Evolutionary conservation across 1,140 invertebrate species (phyloP).

Genomic region (Oreohelix idahoensis): DNA sequence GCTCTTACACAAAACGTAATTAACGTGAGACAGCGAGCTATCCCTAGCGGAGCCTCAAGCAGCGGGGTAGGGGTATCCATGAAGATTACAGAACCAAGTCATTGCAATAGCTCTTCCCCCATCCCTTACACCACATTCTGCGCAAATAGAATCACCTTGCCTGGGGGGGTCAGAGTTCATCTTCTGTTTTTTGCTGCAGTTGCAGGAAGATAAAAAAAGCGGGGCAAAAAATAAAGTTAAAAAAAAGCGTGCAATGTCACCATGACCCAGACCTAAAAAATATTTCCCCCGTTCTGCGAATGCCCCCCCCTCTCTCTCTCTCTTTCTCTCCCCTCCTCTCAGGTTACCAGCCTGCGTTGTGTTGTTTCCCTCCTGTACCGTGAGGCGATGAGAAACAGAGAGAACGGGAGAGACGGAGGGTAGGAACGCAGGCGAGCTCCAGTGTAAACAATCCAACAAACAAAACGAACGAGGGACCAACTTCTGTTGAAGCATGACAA

Average conservation of each 20-base stretch:
- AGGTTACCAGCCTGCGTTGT: no score
- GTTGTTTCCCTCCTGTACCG: no score
- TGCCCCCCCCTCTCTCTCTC: conserved; percentile 7
- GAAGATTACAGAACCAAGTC: not conserved
- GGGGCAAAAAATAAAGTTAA: no score
- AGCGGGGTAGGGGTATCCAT: not conserved
- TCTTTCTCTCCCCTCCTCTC: not conserved
- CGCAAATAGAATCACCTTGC: conserved; percentile 29
- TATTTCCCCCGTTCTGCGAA: not conserved
- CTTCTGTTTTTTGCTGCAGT: not conserved
- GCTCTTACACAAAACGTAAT: no score
- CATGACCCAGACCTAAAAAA: conserved; percentile 30
- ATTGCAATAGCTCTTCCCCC: not conserved
- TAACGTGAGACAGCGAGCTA: not conserved
- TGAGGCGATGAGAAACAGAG: no score
- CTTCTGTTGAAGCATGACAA: no score
- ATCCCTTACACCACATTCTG: not conserved
- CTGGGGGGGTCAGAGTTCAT: not conserved
- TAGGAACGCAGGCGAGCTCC: no score
- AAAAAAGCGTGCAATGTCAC: not conserved
- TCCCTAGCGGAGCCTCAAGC: not conserved
- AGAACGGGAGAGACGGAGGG: no score
- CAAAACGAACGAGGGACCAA: no score
- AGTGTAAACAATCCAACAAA: no score
- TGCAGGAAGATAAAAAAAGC: not conserved